phyloP scores from a whole-genome alignment of 2,113 vertebrate species.

The Prunella himalayana region DNA sequence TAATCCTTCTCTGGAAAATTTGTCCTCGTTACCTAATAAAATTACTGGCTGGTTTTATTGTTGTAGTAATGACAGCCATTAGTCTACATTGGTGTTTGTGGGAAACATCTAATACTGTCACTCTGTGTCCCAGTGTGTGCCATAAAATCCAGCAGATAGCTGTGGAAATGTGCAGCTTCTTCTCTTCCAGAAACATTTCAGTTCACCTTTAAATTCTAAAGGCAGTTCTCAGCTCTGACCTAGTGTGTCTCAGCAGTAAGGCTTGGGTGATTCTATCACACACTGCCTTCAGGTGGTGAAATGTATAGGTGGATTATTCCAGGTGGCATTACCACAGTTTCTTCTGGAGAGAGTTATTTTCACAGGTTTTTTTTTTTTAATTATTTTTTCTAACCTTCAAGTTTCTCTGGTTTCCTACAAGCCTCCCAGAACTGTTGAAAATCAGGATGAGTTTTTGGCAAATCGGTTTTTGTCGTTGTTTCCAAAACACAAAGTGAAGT shows the following conservation, averaged over 20 bases:
- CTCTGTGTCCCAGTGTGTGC: not conserved
- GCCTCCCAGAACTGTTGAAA: not conserved
- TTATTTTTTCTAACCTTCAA: no score
- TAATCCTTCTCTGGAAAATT: not conserved
- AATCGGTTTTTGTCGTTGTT: accelerated
- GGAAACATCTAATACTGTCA: not conserved
- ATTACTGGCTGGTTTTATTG: not conserved
- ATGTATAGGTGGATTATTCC: not conserved
- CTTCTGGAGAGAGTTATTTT: not conserved
- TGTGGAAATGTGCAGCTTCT: not conserved
- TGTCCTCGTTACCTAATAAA: not conserved
- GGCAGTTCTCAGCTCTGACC: not conserved
- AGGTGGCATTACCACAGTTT: not conserved
- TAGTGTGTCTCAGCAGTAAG: not conserved
- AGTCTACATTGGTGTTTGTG: not conserved
- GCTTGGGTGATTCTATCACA: not conserved
- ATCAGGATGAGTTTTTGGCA: not conserved
- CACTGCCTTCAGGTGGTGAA: not conserved
- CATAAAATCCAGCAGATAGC: not conserved
- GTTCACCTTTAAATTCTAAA: not conserved
- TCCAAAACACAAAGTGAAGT: not conserved
- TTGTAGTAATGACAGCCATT: not conserved
- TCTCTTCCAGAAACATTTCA: not conserved
- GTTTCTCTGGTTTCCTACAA: not conserved
- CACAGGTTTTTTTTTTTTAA: not conserved